A percentile compares a stretch with the other conserved stretches of the same genome.
phyloP scores from a whole-genome alignment of 2,113 vertebrate genomes.

The Chaetodon trifascialis region DNA sequence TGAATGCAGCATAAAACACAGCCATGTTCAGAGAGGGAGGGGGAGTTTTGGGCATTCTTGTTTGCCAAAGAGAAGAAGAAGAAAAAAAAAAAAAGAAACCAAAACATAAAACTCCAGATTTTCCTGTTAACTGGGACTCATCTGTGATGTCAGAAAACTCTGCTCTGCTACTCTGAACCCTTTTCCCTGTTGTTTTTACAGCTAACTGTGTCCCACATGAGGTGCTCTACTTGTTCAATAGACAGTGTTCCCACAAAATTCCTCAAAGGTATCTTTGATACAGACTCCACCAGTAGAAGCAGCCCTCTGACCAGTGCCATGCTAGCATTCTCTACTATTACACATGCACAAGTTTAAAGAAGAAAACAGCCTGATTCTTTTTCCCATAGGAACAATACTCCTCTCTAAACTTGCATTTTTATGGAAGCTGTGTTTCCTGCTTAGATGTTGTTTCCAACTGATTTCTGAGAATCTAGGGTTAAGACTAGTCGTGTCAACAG shows the following conservation, averaged over 20 bases:
- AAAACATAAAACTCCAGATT: neutral
- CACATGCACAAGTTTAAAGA: neutral
- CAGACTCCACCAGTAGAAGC: constrained; percentile 5
- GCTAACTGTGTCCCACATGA: constrained; percentile 35
- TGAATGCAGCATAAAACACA: constrained; percentile 9
- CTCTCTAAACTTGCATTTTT: constrained; percentile 11
- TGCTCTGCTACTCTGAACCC: constrained; percentile 35
- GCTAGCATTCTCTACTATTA: neutral
- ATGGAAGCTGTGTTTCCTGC: neutral
- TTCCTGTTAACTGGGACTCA: constrained; percentile 11
- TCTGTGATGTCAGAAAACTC: constrained; percentile 33
- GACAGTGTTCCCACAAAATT: constrained; percentile 4
- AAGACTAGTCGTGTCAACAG: neutral
- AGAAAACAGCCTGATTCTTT: neutral
- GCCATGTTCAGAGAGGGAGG: neutral
- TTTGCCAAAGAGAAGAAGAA: neutral
- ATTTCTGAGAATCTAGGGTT: neutral
- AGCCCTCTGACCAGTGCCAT: constrained; percentile 17
- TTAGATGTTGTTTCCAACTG: neutral
- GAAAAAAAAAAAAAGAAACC: neutral
- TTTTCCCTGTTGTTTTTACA: constrained; percentile 32
- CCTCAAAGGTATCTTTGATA: constrained; percentile 35
- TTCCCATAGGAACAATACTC: neutral
- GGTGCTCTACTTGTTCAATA: constrained; percentile 32
- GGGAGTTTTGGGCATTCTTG: neutral